Percentiles rank a stretch among this genome's conserved stretches.
phyloP scores from a whole-genome alignment of 2,888 invertebrate genomes.

The Cybosia mesomella region DNA sequence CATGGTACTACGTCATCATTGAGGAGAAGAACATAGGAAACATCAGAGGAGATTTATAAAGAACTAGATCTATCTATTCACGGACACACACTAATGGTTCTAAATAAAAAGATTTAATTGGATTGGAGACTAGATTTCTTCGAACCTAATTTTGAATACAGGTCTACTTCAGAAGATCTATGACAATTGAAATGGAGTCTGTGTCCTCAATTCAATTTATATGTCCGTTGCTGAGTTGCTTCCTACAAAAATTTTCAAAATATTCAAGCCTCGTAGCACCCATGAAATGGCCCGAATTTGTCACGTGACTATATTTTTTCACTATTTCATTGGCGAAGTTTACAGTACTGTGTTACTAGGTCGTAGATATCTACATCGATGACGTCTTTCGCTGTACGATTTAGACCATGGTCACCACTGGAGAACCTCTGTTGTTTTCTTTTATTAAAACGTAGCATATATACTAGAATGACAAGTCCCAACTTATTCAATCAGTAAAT shows the following conservation, averaged over 20 bases:
- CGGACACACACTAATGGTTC: no score
- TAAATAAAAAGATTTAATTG: no score
- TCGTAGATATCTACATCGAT: no score
- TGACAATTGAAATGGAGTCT: background rate
- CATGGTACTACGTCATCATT: background rate
- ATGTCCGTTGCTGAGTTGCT: no score
- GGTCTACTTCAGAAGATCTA: no score
- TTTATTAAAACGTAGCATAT: background rate
- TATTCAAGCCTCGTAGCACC: background rate
- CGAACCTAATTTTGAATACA: no score
- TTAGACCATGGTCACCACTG: no score
- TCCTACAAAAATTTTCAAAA: no score
- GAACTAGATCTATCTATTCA: no score
- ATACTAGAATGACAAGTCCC: background rate
- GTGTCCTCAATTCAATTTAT: no score
- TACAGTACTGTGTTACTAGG: background rate
- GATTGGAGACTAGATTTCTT: no score
- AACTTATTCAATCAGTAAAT: constrained; percentile 5
- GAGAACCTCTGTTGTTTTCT: background rate
- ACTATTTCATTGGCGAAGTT: background rate
- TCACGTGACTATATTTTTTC: background rate
- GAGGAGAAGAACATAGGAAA: background rate
- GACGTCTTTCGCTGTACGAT: no score
- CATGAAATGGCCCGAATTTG: background rate
- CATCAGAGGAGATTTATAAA: background rate